Percentiles rank a stretch among this genome's conserved stretches.
phyloP scores from a whole-genome alignment of 2,797 vertebrate species.

The Eulemur mongoz region DNA sequence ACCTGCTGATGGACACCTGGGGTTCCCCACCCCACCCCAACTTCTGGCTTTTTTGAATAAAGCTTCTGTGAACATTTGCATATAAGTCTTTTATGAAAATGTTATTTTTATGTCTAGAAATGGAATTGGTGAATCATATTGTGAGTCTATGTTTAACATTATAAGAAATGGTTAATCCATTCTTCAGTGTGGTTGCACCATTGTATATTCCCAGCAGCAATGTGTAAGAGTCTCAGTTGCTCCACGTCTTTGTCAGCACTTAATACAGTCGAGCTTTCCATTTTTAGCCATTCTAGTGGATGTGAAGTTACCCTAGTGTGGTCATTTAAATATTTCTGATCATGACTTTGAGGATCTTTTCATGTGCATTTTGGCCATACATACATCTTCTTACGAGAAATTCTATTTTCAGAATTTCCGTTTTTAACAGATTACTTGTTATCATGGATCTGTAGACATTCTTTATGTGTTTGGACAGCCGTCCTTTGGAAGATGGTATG shows the following conservation, averaged over 20 bases:
- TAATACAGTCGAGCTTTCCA: not conserved
- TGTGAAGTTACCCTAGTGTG: not conserved
- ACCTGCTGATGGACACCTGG: not conserved
- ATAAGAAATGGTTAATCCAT: not conserved
- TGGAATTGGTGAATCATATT: not conserved
- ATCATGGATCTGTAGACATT: not conserved
- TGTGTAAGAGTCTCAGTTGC: not conserved
- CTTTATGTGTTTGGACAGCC: not conserved
- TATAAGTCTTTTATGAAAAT: not conserved
- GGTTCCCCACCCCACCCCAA: not conserved
- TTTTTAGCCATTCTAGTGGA: not conserved
- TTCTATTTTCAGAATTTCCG: not conserved
- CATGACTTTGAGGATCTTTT: not conserved
- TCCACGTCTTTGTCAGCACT: not conserved
- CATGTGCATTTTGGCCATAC: not conserved
- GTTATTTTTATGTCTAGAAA: not conserved
- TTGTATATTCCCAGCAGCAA: not conserved
- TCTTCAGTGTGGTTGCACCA: not conserved
- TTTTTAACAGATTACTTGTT: not conserved
- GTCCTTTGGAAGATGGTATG: not conserved
- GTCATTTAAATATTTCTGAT: not conserved
- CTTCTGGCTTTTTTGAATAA: not conserved
- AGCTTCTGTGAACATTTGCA: not conserved
- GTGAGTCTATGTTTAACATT: not conserved
- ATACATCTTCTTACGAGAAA: not conserved